Conservation (phyloP, 2,797 vertebrate species). For the Catharus ustulatus region DNA sequence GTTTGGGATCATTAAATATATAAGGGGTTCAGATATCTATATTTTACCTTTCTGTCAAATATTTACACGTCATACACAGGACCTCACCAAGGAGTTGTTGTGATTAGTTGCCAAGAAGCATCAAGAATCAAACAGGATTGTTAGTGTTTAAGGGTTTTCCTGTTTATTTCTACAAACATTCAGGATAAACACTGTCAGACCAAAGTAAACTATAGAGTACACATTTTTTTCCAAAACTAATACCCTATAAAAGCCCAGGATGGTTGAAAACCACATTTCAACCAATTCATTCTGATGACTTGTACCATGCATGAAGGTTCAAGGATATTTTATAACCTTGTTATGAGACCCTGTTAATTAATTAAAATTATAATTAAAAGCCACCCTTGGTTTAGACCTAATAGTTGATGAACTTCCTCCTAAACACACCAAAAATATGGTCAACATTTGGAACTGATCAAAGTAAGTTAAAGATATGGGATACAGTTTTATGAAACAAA, state of each 20-base stretch:
- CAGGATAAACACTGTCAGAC: slow-evolving; percentile 82
- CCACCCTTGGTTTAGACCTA: neutral
- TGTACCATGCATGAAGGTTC: slow-evolving; percentile 66
- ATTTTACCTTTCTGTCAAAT: slow-evolving; percentile 82
- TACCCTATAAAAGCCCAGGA: slow-evolving; percentile 56
- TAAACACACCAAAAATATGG: slow-evolving; percentile 12
- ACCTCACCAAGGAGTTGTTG: slow-evolving; percentile 82
- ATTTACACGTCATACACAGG: slow-evolving; percentile 82
- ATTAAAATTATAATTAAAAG: slow-evolving; percentile 69
- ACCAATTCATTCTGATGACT: slow-evolving; percentile 44
- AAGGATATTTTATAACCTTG: slow-evolving; percentile 69
- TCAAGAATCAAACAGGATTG: slow-evolving; percentile 82
- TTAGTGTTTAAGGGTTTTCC: slow-evolving; percentile 84
- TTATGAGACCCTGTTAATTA: slow-evolving; percentile 62
- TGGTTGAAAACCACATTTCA: slow-evolving; percentile 66
- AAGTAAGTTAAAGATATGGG: slow-evolving; percentile 7
- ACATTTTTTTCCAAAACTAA: slow-evolving; percentile 74
- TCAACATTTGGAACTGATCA: slow-evolving; percentile 35
- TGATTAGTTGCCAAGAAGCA: slow-evolving; percentile 81
- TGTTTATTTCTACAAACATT: slow-evolving; percentile 88
- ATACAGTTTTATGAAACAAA: slow-evolving; percentile 25
- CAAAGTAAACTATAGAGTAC: slow-evolving; percentile 79
- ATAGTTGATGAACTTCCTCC: neutral
- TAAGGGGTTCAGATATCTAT: slow-evolving; percentile 68
- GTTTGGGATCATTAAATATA: slow-evolving; percentile 68